Percentiles rank a stretch among this genome's conserved stretches.
Evolutionary conservation across 2,888 invertebrate species (phyloP).

Genomic region (Agrochola circellaris): DNA sequence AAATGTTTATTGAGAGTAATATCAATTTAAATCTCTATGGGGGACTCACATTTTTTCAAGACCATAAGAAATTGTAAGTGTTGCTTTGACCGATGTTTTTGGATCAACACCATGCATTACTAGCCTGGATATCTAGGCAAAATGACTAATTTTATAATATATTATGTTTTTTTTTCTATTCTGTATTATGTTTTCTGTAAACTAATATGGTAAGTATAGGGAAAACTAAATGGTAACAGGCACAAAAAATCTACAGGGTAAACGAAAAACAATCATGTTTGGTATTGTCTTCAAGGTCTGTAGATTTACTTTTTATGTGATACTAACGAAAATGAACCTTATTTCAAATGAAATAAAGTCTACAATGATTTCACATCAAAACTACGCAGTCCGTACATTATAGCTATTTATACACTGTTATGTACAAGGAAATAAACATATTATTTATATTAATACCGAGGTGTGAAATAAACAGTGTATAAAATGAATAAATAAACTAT

Average conservation of each 20-base stretch:
- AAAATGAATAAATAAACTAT: constrained; percentile 26
- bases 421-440: constrained; percentile 54
- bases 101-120: too few species aligned
- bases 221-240: constrained; percentile 7
- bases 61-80: too few species aligned
- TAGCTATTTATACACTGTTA: constrained; percentile 58
- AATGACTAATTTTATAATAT: too few species aligned
- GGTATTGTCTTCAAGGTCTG: not conserved
- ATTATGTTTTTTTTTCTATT: not conserved
- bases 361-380: constrained; percentile 64
- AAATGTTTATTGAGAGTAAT: too few species aligned
- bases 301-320: not conserved
- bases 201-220: not conserved
- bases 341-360: constrained; percentile 28
- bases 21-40: too few species aligned
- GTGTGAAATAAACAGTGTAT: constrained; percentile 47
- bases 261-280: constrained; percentile 4
- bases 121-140: too few species aligned
- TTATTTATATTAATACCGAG: constrained; percentile 24
- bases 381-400: constrained; percentile 56
- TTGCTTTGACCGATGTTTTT: too few species aligned
- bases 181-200: not conserved
- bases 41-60: too few species aligned
- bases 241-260: constrained; percentile 15
- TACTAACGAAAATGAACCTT: constrained; percentile 38